A percentile compares a stretch with the other conserved stretches of the same genome.
These are phyloP conservation scores for Turnix velox DNA, from an alignment of 2,113 vertebrate species.

Conservation along the genomic window DNA sequence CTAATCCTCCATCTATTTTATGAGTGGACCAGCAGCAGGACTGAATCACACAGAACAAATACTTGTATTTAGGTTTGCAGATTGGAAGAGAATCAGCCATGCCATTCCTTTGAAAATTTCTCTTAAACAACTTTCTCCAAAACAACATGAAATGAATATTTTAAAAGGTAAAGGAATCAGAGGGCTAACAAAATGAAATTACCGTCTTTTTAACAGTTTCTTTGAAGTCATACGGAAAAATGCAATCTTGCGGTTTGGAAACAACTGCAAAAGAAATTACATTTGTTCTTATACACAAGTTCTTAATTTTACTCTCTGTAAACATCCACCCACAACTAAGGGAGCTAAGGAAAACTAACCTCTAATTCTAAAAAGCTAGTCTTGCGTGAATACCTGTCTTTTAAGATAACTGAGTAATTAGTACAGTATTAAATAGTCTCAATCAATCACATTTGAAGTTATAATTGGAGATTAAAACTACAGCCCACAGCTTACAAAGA, in stretches of 20 bases:
- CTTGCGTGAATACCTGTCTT: neutral
- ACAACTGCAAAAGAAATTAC: slow-evolving; percentile 77
- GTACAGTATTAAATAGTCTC: neutral
- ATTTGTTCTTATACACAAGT: neutral
- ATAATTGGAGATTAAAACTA: neutral
- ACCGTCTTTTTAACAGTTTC: slow-evolving; percentile 87
- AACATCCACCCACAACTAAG: neutral
- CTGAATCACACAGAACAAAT: neutral
- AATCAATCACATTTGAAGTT: neutral
- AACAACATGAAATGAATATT: neutral
- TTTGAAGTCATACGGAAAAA: slow-evolving; percentile 92
- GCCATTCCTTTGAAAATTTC: neutral
- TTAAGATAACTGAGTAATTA: neutral
- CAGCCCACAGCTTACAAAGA: neutral
- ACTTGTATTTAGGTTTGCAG: neutral
- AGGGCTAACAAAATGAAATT: slow-evolving; percentile 22
- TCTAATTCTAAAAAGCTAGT: neutral
- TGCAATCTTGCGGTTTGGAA: slow-evolving; percentile 90
- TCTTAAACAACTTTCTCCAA: neutral
- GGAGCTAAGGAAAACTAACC: neutral
- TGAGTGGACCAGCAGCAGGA: neutral
- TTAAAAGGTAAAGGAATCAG: neutral
- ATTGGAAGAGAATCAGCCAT: neutral
- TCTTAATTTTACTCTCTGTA: neutral
- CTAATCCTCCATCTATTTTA: neutral